phyloP scores from a whole-genome alignment of 2,113 vertebrate species.

The Bubo scandiacus region DNA sequence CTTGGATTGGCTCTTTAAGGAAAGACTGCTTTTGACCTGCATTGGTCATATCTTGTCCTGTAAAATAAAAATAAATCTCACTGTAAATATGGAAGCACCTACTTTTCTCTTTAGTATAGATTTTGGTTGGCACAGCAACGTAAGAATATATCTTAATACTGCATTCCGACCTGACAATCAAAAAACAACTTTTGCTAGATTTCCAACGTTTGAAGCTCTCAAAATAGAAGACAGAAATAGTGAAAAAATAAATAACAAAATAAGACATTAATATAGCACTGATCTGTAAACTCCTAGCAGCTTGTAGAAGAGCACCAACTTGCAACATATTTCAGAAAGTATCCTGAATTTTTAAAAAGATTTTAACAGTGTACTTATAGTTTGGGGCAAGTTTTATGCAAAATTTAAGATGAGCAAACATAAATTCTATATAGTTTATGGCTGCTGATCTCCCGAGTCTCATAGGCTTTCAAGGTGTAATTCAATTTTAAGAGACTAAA shows the following conservation, averaged over 20 bases:
- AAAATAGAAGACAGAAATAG: background rate
- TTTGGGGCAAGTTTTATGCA: background rate
- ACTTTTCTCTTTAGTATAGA: background rate
- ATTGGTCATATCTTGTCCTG: constrained; percentile 59
- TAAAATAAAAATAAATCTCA: constrained; percentile 30
- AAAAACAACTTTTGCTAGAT: background rate
- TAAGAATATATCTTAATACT: background rate
- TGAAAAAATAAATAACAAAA: background rate
- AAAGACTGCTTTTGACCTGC: constrained; percentile 68
- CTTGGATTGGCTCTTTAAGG: constrained; percentile 75
- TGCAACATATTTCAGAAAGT: background rate
- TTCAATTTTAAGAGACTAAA: background rate
- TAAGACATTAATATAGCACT: background rate
- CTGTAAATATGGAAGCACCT: background rate
- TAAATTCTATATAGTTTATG: background rate
- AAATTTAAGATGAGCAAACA: background rate
- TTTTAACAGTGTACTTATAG: background rate
- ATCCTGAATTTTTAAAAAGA: background rate
- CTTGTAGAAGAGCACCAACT: background rate
- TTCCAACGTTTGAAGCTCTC: background rate
- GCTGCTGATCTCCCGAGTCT: background rate
- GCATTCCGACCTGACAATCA: background rate
- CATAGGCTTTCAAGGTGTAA: background rate
- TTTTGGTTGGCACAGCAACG: background rate
- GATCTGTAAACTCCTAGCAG: background rate